phyloP scores from a whole-genome alignment of 35 echinoderm and acorn worm genomes.

The Nesometra sesokonis region DNA sequence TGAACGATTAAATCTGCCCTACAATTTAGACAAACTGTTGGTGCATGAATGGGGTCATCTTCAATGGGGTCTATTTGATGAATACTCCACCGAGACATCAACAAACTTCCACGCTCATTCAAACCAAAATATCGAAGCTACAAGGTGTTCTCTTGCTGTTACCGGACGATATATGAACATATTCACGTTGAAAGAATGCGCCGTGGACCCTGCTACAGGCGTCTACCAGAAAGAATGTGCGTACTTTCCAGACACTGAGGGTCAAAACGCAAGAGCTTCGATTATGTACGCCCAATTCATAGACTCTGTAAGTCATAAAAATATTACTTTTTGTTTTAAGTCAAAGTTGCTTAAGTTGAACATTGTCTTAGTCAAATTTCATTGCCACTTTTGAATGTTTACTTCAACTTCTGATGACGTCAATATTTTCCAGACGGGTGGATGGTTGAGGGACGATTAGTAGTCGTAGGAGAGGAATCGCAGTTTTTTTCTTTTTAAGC shows the following conservation, averaged over 20 bases:
- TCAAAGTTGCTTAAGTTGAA: too few relatives aligned
- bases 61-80: not conserved
- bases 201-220: constrained; percentile 3
- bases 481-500: too few relatives aligned
- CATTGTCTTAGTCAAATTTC: too few relatives aligned
- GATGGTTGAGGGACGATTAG: too few relatives aligned
- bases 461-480: too few relatives aligned
- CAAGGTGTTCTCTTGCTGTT: not conserved
- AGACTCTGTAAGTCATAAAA: constrained; percentile 6
- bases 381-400: too few relatives aligned
- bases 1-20: too few relatives aligned
- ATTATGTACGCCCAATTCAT: constrained; percentile 34
- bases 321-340: too few relatives aligned
- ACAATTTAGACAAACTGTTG: not conserved
- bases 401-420: too few relatives aligned
- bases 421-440: too few relatives aligned
- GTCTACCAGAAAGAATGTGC: constrained; percentile 17
- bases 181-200: not conserved
- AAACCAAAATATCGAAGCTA: not conserved
- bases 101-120: not conserved
- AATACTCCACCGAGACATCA: not conserved
- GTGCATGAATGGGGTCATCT: not conserved
- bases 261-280: constrained; percentile 13
- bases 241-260: constrained; percentile 14
- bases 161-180: not conserved